phyloP scores from a whole-genome alignment of 2,113 vertebrate species.

The Spea bombifrons region DNA sequence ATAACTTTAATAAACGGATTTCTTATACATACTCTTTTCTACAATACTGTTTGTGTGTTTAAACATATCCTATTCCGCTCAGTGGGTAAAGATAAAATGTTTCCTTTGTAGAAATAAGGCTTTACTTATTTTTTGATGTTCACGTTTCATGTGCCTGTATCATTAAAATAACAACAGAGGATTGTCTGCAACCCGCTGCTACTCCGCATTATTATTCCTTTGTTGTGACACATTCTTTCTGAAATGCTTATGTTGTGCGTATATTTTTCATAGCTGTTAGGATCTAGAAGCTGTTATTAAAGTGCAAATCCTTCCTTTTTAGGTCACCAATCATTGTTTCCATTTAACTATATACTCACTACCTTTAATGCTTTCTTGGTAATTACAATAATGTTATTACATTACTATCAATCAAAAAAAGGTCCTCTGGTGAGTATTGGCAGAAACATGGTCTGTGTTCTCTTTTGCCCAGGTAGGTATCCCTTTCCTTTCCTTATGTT shows the following conservation, averaged over 20 bases:
- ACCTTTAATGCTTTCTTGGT: neutral
- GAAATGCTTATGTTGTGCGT: conserved; percentile 37
- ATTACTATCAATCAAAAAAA: too few species aligned
- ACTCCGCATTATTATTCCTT: conserved; percentile 43
- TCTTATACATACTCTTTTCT: neutral
- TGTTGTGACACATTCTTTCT: conserved; percentile 41
- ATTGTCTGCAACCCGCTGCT: conserved; percentile 34
- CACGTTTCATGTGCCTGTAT: conserved; percentile 30
- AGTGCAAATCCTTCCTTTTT: conserved; percentile 23
- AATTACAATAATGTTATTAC: too few species aligned
- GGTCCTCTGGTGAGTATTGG: too few species aligned
- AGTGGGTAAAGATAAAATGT: conserved; percentile 20
- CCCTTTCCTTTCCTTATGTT: too few species aligned
- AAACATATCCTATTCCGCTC: conserved; percentile 2
- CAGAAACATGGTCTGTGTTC: too few species aligned
- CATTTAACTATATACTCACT: conserved; percentile 19
- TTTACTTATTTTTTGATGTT: conserved; percentile 28
- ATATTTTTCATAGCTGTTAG: conserved; percentile 25
- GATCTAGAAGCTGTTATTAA: conserved; percentile 20
- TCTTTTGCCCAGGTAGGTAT: too few species aligned
- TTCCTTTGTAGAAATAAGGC: conserved; percentile 20
- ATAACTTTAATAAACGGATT: neutral
- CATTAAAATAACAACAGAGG: conserved; percentile 41
- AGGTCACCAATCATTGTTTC: neutral
- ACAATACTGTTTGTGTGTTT: neutral